Evolutionary conservation across 2,797 vertebrate species (phyloP), one percentile per base, ranked within the genome.

Genomic region (Lepidocolaptes lacrymiger): DNA sequence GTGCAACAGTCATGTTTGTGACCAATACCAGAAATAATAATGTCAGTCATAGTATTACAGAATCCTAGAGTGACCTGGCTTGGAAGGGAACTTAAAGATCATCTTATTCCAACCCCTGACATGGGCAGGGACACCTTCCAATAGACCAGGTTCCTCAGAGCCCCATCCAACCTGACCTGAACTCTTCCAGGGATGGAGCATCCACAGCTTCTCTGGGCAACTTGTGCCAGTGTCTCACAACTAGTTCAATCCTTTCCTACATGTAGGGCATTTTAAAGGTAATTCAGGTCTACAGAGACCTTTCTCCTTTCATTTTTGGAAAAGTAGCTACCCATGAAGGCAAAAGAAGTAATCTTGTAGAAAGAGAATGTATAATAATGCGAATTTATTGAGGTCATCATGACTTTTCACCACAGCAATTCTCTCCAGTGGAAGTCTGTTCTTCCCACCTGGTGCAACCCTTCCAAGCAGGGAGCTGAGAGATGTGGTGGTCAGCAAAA

Each of bases 361-460:
- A 51, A 86, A 12, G 26, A 64, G 84, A 75, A 62, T 3, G 2
- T 14, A 10, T 2, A 61, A 58, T 26, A 64, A 84, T 91, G 14
- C 14, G 39, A 8, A 79, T 79, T 69, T 72, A 24, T 72, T 21
- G 27, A 58, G 39, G 14, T 44, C 12, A 14, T 19, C 3, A 3
- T 18, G 59, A 19, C 44, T 34, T 71, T 86, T 56, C 43, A 52
- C n/a, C 68, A 23, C 24, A 72, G 37, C 23, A 67, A 1, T 8
- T 21, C 24, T 46, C 1, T 0, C 12, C 1, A 2, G 17, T 49
- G 36, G 32, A 73, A 44, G 20, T 27, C 7, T 3, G 0, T 27
- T 48, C 18, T 39, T 82, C 63, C 39, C 20, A 22, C 39, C 28
- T 59, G 58, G 34, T 66, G 32, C 52, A 80, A 12, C 32, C 49